Base-by-base conservation (phyloP, 2,888 invertebrate species). In the Chymomyza caudatula region DNA sequence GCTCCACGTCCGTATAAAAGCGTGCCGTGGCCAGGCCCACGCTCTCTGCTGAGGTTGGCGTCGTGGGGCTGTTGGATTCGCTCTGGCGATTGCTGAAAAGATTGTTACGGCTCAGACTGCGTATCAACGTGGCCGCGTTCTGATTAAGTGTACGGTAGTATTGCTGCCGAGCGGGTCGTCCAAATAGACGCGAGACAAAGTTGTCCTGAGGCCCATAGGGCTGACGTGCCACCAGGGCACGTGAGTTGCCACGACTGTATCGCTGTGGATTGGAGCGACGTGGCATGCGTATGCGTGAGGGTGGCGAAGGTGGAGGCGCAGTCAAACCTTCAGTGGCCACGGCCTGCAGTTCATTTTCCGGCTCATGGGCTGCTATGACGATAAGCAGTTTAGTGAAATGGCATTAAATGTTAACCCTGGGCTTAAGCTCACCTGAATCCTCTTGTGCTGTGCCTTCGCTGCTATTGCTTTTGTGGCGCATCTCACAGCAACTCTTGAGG, bases 41-140 rank as follows among this genome's bases (percentile, higher is more conserved):
- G 8, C 11, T 11, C 4, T 37, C 29, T 2, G 11, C 0, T 4
- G 29, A 56, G 0, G 70, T 64, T 5, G 76, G 65, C 6, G 73
- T 78, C 1, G 74, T 72, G 13, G 75, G 65, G 25, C 68, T 77
- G 37, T 49, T 73, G 4, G 73, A 76, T 47, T 82, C 85, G 29
- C 82, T 82, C 61, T 88, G 88, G 15, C 90, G 89, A 67, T 69
- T 88, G 49, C 74, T 89, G 59, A 90, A 89, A 6, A 90, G 74
- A 74, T 88, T 90, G 56, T 90, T 90, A 13, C 89, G 89, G 70
- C 90, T 90, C 8, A 90, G 64, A 2, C 90, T 87, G 37, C 90
- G 77, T 37, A 90, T 89, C n/a, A 90, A 70, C 17, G 89, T 87
- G 6, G 90, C 89, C 2, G 90, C 89, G 37, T 89, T 89, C 63